A percentile compares a stretch with the other conserved stretches of the same genome.
Evolutionary conservation across 2,113 vertebrate species (phyloP).

Genomic region (Myotis davidii): DNA sequence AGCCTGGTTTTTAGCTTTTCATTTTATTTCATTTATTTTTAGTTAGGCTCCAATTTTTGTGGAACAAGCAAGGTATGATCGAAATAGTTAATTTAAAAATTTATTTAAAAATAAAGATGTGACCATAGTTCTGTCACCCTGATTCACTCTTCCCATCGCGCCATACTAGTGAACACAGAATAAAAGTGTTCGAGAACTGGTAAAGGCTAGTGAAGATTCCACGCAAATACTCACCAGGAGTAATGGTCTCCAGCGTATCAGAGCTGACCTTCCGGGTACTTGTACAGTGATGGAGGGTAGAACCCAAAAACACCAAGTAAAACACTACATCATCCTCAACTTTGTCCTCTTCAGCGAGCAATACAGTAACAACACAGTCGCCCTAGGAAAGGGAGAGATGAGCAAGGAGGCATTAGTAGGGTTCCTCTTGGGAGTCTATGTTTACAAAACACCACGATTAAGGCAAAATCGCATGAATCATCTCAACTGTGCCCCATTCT

Average conservation of each 20-base stretch:
- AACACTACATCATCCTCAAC: constrained; percentile 91
- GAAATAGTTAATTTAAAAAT: background rate
- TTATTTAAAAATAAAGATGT: background rate
- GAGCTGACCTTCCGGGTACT: constrained; percentile 91
- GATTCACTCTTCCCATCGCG: background rate
- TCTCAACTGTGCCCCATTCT: background rate
- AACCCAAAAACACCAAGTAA: constrained; percentile 95
- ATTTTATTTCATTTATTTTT: constrained; percentile 17
- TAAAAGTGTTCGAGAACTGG: background rate
- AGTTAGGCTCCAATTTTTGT: background rate
- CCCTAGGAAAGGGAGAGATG: constrained; percentile 85
- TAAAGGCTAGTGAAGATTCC: background rate
- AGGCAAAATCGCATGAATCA: background rate
- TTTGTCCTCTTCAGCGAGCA: constrained; percentile 90
- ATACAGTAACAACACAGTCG: constrained; percentile 92
- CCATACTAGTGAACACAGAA: background rate
- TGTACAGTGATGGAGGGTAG: constrained; percentile 92
- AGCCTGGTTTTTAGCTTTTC: background rate
- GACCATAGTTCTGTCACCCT: background rate
- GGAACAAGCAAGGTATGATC: background rate
- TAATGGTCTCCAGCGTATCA: constrained; percentile 92
- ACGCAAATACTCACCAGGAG: constrained; percentile 89
- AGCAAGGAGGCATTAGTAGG: background rate
- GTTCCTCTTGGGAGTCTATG: background rate
- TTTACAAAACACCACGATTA: background rate